These are phyloP conservation scores for Myotis daubentonii DNA, from an alignment of 2,797 vertebrate species.

Conservation along the genomic window DNA sequence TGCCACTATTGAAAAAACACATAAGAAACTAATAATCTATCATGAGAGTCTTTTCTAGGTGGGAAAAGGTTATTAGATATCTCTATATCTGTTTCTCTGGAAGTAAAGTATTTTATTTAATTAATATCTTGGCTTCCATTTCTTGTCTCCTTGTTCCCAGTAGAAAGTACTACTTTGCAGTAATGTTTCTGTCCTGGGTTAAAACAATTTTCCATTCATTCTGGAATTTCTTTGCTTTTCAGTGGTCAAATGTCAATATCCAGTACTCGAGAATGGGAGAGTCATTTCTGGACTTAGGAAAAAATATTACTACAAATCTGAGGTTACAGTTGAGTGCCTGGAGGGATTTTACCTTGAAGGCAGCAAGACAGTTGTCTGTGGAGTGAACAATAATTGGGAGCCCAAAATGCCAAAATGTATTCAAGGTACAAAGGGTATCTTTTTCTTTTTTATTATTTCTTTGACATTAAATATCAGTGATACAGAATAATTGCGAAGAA, in stretches of 20 bases:
- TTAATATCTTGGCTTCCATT: not conserved
- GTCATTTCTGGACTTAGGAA: not conserved
- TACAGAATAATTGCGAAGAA: not conserved
- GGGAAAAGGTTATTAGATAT: too few relatives aligned
- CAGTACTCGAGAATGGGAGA: slow-evolving; percentile 45
- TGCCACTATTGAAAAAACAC: too few relatives aligned
- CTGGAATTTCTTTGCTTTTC: slow-evolving; percentile 19
- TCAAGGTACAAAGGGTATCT: too few relatives aligned
- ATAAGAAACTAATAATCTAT: too few relatives aligned
- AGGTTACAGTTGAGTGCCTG: slow-evolving; percentile 5
- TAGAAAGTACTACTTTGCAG: not conserved
- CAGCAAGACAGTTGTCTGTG: too few relatives aligned
- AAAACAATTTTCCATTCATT: not conserved
- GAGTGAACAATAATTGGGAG: too few relatives aligned
- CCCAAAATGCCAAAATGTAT: too few relatives aligned
- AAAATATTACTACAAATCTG: slow-evolving; percentile 55
- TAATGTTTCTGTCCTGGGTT: not conserved
- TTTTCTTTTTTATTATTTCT: not conserved
- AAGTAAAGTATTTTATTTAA: not conserved
- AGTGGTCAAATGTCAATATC: slow-evolving; percentile 81
- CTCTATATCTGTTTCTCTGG: too few relatives aligned
- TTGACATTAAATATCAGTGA: not conserved
- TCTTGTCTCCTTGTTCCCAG: not conserved
- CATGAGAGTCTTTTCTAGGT: too few relatives aligned
- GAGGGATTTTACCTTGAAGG: too few relatives aligned